Percentiles rank a stretch among this genome's conserved stretches.
phyloP scores from a whole-genome alignment of 1,140 invertebrate genomes.

The Druon quercuslanigerum region DNA sequence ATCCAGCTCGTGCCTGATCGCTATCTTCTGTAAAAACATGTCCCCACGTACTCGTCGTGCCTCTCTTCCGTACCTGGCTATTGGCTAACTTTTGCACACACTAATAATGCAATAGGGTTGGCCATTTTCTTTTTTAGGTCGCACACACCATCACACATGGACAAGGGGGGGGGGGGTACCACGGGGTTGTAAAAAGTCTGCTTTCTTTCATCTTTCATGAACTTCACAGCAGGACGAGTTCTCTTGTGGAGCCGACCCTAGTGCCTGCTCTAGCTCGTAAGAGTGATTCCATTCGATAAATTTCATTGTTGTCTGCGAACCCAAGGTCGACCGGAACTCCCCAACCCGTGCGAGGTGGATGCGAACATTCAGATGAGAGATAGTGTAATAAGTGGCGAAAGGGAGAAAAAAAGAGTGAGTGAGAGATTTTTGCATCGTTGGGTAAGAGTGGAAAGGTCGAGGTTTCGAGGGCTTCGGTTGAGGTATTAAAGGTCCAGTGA shows the following conservation, averaged over 20 bases:
- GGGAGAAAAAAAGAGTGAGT: conserved; percentile 14
- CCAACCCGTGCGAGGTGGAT: conserved; percentile 14
- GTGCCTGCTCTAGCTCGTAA: background rate
- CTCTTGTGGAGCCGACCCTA: background rate
- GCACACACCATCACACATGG: too few species aligned
- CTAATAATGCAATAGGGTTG: conserved; percentile 3
- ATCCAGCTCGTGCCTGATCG: conserved; percentile 28
- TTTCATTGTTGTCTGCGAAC: conserved; percentile 30
- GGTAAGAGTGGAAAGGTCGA: conserved; percentile 23
- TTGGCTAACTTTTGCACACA: background rate
- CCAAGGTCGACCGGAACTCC: conserved; percentile 31
- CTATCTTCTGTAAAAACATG: conserved; percentile 31
- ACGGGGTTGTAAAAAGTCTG: too few species aligned
- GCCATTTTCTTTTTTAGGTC: background rate
- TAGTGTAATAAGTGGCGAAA: conserved; percentile 30
- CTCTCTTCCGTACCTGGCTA: conserved; percentile 16
- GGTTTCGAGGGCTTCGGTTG: conserved; percentile 12
- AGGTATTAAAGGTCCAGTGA: conserved; percentile 12
- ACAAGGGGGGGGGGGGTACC: too few species aligned
- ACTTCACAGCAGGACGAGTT: background rate
- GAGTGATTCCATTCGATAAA: conserved; percentile 29
- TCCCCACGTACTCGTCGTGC: conserved; percentile 30
- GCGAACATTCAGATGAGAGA: conserved; percentile 20
- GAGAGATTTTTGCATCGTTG: conserved; percentile 29
- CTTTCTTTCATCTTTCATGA: background rate